Base-by-base conservation (phyloP, 2,888 invertebrate genomes). In the Tipula confusa region DNA sequence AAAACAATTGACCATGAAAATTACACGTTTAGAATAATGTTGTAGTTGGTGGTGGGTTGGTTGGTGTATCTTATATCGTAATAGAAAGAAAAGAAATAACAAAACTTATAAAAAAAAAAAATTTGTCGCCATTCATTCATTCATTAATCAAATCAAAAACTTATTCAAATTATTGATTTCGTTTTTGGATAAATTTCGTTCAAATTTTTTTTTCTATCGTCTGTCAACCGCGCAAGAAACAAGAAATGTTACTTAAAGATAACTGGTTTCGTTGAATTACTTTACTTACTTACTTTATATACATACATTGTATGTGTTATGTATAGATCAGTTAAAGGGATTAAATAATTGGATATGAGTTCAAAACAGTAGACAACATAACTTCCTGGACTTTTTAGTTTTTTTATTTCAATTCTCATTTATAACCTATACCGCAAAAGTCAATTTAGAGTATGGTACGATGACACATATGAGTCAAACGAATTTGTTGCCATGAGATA, bases 11-110 rank as follows among this genome's bases (percentile, higher is more conserved):
- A 64, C 64, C 64, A 64, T 64, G 64, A 64, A 64, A 24, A 64
- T 64, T 64, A 64, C 64, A 64, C 64, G 64, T 64, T 64, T 64
- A 64, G 64, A 64, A 64, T 64, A 64, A 24, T n/a, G n/a, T 64
- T 64, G 64, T 64, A 24, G 64, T 38, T 38, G 13, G 38, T 64
- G 11, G 64, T 18, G 18, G 64, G 64, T 64, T 64, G 24, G 9
- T 64, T 64, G 64, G 64, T 64, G 64, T 64, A 64, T 64, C 64
- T 24, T 64, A 64, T n/a, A n/a, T 24, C 9, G 7, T 24, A 64
- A 64, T 5, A 24, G 24, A 64, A 64, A 64, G 11, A 64, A 7
- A 43, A 3, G 43, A 43, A 43, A 15, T 7, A 43, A 15, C 3
- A 43, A 43, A 15, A 7, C 43, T 15, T 38, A 13, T 43, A 64